Base-by-base conservation (phyloP, 2,797 vertebrate species). In the Sebastes dallii region DNA sequence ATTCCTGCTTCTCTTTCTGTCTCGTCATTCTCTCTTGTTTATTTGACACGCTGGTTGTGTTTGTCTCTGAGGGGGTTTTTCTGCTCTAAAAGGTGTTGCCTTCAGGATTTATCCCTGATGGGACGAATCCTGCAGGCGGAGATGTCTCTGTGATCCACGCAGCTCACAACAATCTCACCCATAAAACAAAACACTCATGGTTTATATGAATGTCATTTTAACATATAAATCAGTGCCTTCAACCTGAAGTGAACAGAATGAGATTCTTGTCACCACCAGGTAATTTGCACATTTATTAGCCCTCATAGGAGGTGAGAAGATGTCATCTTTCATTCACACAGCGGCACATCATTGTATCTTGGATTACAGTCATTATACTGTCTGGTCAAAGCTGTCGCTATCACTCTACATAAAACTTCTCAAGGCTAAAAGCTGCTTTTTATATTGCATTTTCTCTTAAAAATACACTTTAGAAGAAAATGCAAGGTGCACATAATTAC, bases 211-310 rank as follows among this genome's bases (percentile, higher is more conserved):
- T 20, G 8, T 78, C 0, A 39, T 39, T 60, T 59, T 18, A 2
- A 42, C 2, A 30, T 54, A 42, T 20, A 24, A 30, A 4, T 18
- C 8, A n/a, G 32, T 3, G 10, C 10, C 18, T 70, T 34, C 34
- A 67, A 73, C 9, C 62, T n/a, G 13, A 72, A 52, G n/a, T 18
- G 52, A 34, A 59, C 22, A 34, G 12, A 24, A 58, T 24, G 1
- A 42, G 25, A 32, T 59, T 69, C 8, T 60, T 60, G 32, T 66
- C 52, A 8, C 4, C 24, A 2, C 10, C 65, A 25, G 55, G 27
- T 82, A 66, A 77, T 83, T 68, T 73, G 62, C 66, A 66, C 69
- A 25, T 81, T 56, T 72, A 79, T 84, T 69, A 62, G n/a, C 54
- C 20, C 50, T 59, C n/a, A 46, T 54, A 2, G n/a, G 67, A 79